Conservation (phyloP, 2,797 vertebrate species). For the Phataginus tetradactyla region DNA sequence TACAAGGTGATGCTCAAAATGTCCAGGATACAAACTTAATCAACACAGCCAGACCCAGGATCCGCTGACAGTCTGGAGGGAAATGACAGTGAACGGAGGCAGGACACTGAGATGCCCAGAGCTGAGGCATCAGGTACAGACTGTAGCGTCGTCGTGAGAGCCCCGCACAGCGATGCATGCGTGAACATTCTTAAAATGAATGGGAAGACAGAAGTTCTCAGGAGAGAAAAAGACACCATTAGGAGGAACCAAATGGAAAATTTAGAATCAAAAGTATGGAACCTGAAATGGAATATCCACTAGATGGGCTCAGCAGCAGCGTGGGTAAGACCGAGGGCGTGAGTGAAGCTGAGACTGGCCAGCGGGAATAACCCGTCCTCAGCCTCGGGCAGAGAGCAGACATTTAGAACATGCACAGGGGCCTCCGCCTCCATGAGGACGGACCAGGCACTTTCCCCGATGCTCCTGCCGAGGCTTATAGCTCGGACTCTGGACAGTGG, state of each 20-base stretch:
- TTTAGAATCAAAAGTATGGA: not conserved
- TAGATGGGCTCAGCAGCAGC: rapidly evolving
- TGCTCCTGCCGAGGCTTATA: not conserved
- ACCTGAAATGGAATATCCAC: not conserved
- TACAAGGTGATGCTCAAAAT: not conserved
- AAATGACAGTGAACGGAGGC: not conserved
- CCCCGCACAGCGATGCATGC: rapidly evolving
- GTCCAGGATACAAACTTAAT: not conserved
- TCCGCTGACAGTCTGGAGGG: rapidly evolving
- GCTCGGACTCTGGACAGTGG: too few species aligned
- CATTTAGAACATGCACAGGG: rapidly evolving
- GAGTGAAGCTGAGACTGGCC: rapidly evolving
- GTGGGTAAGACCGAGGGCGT: rapidly evolving
- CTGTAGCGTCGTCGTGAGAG: too few species aligned
- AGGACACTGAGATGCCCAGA: not conserved
- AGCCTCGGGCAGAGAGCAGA: too few species aligned
- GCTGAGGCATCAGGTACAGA: too few species aligned
- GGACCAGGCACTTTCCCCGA: rapidly evolving
- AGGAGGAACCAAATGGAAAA: not conserved
- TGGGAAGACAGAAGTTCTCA: rapidly evolving
- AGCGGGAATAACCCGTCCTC: not conserved
- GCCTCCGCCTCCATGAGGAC: not conserved
- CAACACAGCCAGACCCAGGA: not conserved
- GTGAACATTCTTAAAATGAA: not conserved
- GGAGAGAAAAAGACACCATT: not conserved